These are phyloP conservation scores for Camptogramma bilineatum DNA, from an alignment of 2,888 invertebrate species.

Conservation along the genomic window DNA sequence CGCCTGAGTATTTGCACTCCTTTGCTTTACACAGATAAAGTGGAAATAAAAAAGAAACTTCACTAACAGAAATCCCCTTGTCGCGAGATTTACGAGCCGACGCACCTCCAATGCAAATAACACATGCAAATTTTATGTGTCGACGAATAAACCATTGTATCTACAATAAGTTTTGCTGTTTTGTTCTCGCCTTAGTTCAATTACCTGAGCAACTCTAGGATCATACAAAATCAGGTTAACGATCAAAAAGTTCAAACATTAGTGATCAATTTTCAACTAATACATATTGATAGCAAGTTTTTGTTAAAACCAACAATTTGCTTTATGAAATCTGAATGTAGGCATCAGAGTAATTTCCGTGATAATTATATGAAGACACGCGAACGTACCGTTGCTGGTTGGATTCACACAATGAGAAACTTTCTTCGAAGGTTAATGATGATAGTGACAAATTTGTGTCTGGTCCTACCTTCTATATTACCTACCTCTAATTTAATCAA, in stretches of 20 bases:
- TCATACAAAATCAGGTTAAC: conserved; percentile 62
- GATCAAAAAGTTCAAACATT: conserved; percentile 75
- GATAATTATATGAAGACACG: conserved; percentile 81
- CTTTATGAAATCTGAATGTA: conserved; percentile 78
- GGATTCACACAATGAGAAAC: conserved; percentile 51
- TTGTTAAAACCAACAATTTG: conserved; percentile 79
- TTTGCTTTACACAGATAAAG: conserved; percentile 82
- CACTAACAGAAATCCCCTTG: conserved; percentile 84
- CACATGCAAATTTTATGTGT: conserved; percentile 80
- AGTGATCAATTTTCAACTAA: conserved; percentile 79
- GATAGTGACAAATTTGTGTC: conserved; percentile 41
- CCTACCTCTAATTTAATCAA: not conserved
- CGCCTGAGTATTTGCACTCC: conserved; percentile 81
- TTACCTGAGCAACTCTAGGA: conserved; percentile 24
- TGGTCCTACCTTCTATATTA: conserved; percentile 9
- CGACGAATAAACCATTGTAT: conserved; percentile 60
- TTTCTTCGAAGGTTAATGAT: conserved; percentile 50
- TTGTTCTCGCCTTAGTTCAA: conserved; percentile 15
- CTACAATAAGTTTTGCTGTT: conserved; percentile 36
- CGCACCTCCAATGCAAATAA: conserved; percentile 79
- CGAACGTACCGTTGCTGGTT: conserved; percentile 65
- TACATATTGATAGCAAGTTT: conserved; percentile 78
- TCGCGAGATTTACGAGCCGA: conserved; percentile 83
- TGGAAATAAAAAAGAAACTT: conserved; percentile 84
- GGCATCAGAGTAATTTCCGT: conserved; percentile 67